Evolutionary conservation across 2,113 vertebrate species (phyloP).

Genomic region (Hippocampus zosterae): DNA sequence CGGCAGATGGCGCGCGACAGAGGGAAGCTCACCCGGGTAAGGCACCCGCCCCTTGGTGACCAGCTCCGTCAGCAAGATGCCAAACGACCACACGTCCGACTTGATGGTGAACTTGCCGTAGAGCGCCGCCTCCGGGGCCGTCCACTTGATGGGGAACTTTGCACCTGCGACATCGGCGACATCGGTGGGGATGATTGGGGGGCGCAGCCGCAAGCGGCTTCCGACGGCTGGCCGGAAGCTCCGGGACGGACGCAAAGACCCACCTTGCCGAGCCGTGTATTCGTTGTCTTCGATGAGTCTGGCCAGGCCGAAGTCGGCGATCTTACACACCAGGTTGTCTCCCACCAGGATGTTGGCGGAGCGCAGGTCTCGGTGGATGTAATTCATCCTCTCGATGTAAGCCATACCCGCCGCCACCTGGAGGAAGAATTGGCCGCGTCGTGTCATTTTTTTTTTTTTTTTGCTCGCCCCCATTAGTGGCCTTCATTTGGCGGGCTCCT

Average conservation of each 20-base stretch:
- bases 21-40: conserved; percentile 89
- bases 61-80: conserved; percentile 93
- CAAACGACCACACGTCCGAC: conserved; percentile 97
- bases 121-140: conserved; percentile 89
- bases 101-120: conserved; percentile 98
- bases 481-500: background rate
- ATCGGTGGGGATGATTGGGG: background rate
- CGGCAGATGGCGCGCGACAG: no score
- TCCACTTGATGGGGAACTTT: conserved; percentile 99
- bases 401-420: conserved; percentile 94
- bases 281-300: conserved; percentile 97
- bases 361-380: conserved; percentile 94
- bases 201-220: no score
- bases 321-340: conserved; percentile 93
- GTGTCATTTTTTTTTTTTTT: background rate
- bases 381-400: conserved; percentile 98
- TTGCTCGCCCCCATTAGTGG: background rate
- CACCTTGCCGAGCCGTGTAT: conserved; percentile 96
- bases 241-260: background rate
- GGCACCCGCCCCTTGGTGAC: conserved; percentile 97
- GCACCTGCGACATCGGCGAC: conserved; percentile 75
- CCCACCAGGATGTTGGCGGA: conserved; percentile 96
- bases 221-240: no score
- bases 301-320: conserved; percentile 93
- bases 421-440: background rate